Evolutionary conservation across 1,140 invertebrate species (phyloP).

Genomic region (Chelonus insularis): DNA sequence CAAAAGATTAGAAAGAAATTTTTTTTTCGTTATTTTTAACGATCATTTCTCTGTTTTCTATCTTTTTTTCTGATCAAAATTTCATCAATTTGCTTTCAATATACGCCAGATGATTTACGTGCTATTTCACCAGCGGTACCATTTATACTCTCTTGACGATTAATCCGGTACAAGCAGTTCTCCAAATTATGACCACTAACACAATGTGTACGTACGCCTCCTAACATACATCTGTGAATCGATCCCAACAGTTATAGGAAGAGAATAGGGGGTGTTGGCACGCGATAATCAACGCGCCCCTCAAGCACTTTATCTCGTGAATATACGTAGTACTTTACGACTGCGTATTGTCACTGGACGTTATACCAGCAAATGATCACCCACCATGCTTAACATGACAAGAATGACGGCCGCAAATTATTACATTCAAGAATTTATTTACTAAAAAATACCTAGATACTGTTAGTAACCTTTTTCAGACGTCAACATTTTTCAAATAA

Average conservation of each 20-base stretch:
- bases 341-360: slow-evolving; percentile 25
- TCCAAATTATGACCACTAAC: neutral
- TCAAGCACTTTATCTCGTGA: slow-evolving; percentile 10
- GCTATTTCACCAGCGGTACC: slow-evolving; percentile 39
- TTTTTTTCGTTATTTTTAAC: too few species aligned
- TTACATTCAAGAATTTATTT: neutral
- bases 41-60: too few species aligned
- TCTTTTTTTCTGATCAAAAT: too few species aligned
- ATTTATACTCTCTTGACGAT: slow-evolving; percentile 48
- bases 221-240: neutral
- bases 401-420: slow-evolving; percentile 22
- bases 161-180: slow-evolving; percentile 43
- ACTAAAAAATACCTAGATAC: neutral
- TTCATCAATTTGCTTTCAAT: too few species aligned
- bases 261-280: neutral
- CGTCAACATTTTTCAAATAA: neutral
- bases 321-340: slow-evolving; percentile 28
- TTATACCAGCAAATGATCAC: slow-evolving; percentile 19
- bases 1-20: too few species aligned
- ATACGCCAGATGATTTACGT: slow-evolving; percentile 47
- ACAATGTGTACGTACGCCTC: neutral
- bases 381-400: slow-evolving; percentile 18
- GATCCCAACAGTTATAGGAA: neutral
- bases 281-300: slow-evolving; percentile 20
- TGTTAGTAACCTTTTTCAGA: neutral